Conservation (phyloP, 2,113 vertebrate species). For the Bujurquina vittata region DNA sequence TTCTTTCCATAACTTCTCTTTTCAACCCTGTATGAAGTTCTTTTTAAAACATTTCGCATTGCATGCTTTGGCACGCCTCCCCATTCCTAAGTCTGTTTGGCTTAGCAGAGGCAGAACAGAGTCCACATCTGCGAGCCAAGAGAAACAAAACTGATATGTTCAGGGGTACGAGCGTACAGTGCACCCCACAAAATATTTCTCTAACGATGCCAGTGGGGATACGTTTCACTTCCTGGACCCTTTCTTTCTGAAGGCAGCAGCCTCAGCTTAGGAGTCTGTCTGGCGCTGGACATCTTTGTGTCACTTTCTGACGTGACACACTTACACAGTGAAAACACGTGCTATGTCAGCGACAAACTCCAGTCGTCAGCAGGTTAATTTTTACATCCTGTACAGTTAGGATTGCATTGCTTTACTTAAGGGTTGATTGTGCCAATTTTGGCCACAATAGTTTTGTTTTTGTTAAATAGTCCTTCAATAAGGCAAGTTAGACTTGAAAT, state of each 20-base stretch:
- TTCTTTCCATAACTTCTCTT: conserved; percentile 56
- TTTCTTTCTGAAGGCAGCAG: conserved; percentile 19
- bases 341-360: background rate
- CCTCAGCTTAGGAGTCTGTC: conserved; percentile 6
- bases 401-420: background rate
- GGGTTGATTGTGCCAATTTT: background rate
- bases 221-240: conserved; percentile 73
- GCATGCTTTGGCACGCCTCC: conserved; percentile 74
- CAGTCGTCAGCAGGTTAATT: background rate
- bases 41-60: conserved; percentile 69
- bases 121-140: conserved; percentile 70
- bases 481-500: background rate
- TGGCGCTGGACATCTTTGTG: conserved; percentile 32
- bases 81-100: conserved; percentile 79
- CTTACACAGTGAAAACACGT: background rate
- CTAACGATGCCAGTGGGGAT: conserved; percentile 76
- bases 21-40: conserved; percentile 60
- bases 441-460: background rate
- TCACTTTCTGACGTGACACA: conserved; percentile 2
- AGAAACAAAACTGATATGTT: conserved; percentile 80
- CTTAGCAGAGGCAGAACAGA: conserved; percentile 76
- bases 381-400: background rate
- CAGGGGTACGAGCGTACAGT: conserved; percentile 67
- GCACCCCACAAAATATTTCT: conserved; percentile 77
- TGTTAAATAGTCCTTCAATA: background rate